phyloP scores from a whole-genome alignment of 2,113 vertebrate species.

The Eulemur macaco region DNA sequence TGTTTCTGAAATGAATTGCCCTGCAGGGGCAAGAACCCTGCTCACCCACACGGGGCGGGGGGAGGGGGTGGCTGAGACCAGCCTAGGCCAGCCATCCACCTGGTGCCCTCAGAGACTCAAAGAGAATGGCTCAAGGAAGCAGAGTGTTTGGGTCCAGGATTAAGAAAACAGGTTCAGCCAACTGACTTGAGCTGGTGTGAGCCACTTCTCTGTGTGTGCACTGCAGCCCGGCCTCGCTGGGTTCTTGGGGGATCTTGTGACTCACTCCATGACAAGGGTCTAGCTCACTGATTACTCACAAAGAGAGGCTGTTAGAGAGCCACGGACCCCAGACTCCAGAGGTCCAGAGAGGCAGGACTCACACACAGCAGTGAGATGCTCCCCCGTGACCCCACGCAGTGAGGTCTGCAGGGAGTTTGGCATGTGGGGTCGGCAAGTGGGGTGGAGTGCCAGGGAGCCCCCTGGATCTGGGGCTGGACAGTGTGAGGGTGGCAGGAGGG shows the following conservation, averaged over 20 bases:
- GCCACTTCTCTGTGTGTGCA: not conserved
- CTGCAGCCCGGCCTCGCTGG: not conserved
- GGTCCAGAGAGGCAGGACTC: not conserved
- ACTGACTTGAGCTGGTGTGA: not conserved
- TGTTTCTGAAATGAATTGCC: not conserved
- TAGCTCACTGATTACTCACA: not conserved
- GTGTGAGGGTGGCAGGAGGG: too few relatives aligned
- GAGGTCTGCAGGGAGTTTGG: not conserved
- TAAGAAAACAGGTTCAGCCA: not conserved
- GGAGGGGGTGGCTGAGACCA: not conserved
- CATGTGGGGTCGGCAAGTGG: not conserved
- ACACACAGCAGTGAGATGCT: not conserved
- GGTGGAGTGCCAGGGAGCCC: too few relatives aligned
- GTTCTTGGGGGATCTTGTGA: fast-evolving
- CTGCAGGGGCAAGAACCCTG: too few relatives aligned
- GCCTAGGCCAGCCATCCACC: not conserved
- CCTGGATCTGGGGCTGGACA: not conserved
- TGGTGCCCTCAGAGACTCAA: not conserved
- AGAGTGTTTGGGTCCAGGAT: not conserved
- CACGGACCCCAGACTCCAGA: not conserved
- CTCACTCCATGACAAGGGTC: not conserved
- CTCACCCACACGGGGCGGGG: not conserved
- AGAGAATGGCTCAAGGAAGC: not conserved
- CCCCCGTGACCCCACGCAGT: fast-evolving
- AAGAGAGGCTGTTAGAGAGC: not conserved